A percentile compares a stretch with the other conserved stretches of the same genome.
phyloP scores from a whole-genome alignment of 2,113 vertebrate species.

The Archilochus colubris region DNA sequence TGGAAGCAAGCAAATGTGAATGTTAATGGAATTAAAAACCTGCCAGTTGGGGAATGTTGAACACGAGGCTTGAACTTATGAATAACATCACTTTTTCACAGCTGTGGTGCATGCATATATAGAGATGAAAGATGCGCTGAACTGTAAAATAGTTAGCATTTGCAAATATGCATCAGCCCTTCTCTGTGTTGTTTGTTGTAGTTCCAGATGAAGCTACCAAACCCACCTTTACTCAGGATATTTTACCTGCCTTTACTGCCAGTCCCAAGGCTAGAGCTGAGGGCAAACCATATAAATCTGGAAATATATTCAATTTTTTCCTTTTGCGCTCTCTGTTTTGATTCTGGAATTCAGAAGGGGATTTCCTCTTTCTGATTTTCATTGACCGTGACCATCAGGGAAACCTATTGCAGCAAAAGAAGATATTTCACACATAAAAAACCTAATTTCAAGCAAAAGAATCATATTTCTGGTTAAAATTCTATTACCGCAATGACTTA shows the following conservation, averaged over 20 bases:
- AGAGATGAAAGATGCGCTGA: neutral
- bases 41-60: neutral
- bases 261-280: neutral
- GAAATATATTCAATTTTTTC: neutral
- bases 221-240: neutral
- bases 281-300: neutral
- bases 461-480: neutral
- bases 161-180: neutral
- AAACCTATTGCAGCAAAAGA: neutral
- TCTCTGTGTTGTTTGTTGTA: neutral
- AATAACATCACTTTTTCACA: neutral
- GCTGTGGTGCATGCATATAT: neutral
- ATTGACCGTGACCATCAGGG: neutral
- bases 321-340: neutral
- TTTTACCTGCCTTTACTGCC: neutral
- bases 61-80: neutral
- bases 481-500: neutral
- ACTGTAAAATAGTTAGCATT: neutral
- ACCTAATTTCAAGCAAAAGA: neutral
- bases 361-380: neutral
- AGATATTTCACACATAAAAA: neutral
- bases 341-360: neutral
- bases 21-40: constrained; percentile 37
- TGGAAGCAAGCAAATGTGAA: constrained; percentile 15
- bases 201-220: neutral